Conservation (phyloP, 2,797 vertebrate genomes). For the Philypnodon macrostomus region DNA sequence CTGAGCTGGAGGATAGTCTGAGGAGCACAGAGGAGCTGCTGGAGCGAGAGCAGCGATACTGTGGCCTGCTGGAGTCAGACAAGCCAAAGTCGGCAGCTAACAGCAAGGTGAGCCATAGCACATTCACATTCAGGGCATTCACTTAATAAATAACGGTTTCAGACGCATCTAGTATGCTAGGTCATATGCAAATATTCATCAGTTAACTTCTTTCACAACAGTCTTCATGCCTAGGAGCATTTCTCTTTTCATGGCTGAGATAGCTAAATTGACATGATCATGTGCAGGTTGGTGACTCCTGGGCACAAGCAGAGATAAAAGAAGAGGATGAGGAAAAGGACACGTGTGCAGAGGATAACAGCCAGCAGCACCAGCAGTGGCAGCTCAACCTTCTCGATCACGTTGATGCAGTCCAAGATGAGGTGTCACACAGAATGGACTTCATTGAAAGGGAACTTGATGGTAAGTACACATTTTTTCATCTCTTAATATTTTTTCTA, state of each 20-base stretch:
- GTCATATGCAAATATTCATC: too few species aligned
- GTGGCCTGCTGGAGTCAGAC: slow-evolving; percentile 66
- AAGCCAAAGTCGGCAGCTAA: slow-evolving; percentile 66
- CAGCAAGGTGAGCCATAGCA: slow-evolving; percentile 54
- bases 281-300: slow-evolving; percentile 45
- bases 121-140: too few species aligned
- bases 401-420: slow-evolving; percentile 90
- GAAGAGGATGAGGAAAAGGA: slow-evolving; percentile 36
- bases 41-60: slow-evolving; percentile 79
- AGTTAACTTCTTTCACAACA: too few species aligned
- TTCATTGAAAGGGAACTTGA: slow-evolving; percentile 95
- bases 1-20: slow-evolving; percentile 86
- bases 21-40: slow-evolving; percentile 84
- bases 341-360: slow-evolving; percentile 39
- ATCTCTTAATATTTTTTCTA: background rate
- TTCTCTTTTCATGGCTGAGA: background rate
- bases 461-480: slow-evolving; percentile 69
- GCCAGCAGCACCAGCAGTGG: slow-evolving; percentile 83
- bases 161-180: too few species aligned
- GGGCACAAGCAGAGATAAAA: slow-evolving; percentile 54
- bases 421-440: slow-evolving; percentile 94
- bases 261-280: background rate
- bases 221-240: too few species aligned
- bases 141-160: too few species aligned
- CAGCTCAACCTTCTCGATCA: slow-evolving; percentile 92